phyloP scores from a whole-genome alignment of 2,797 vertebrate species.

The Eulemur rubriventer region DNA sequence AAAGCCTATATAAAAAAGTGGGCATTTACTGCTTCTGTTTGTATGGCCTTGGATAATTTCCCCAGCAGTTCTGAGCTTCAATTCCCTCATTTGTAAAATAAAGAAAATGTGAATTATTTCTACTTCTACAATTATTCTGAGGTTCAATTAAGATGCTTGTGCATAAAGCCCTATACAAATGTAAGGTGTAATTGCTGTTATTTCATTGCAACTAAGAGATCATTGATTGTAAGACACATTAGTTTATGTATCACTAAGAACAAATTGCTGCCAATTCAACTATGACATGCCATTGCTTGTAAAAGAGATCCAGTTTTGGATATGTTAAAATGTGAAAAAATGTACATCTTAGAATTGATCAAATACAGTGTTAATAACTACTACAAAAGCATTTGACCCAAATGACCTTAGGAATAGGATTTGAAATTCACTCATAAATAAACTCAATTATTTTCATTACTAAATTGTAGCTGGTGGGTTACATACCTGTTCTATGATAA shows the following conservation, averaged over 20 bases:
- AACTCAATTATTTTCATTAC: conserved; percentile 20
- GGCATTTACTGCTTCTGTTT: not conserved
- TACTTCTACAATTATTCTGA: conserved; percentile 38
- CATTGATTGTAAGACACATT: not conserved
- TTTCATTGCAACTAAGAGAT: not conserved
- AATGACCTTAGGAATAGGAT: conserved; percentile 7
- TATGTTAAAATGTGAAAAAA: not conserved
- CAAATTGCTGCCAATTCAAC: not conserved
- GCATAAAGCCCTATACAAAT: not conserved
- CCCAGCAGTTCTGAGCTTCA: conserved; percentile 8
- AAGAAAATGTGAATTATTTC: conserved; percentile 35
- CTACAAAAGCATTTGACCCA: not conserved
- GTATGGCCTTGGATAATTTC: not conserved
- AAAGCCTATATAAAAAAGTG: not conserved
- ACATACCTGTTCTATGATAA: not conserved
- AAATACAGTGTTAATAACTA: not conserved
- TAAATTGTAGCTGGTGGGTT: not conserved
- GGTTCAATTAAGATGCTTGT: not conserved
- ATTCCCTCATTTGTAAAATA: not conserved
- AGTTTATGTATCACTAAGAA: not conserved
- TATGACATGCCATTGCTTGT: not conserved
- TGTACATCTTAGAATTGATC: not conserved
- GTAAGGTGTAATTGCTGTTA: not conserved
- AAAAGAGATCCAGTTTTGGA: not conserved
- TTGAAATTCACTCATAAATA: conserved; percentile 25